Conservation (phyloP, 2,797 vertebrate genomes). For the Halcyon smyrnensis region DNA sequence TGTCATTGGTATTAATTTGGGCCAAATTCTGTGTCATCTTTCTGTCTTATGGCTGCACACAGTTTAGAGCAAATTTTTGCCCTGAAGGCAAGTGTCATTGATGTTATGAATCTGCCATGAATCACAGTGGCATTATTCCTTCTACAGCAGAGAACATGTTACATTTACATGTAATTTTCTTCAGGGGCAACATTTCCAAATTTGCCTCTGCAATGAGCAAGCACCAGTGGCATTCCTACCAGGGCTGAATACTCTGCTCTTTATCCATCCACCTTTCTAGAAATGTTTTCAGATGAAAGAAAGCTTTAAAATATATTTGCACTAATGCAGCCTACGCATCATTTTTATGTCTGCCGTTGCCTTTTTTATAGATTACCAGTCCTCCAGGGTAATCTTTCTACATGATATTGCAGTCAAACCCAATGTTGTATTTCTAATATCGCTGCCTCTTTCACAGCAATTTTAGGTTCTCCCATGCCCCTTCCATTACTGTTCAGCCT, state of each 20-base stretch:
- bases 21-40: neutral
- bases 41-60: neutral
- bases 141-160: neutral
- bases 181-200: neutral
- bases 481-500: conserved; percentile 12
- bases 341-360: conserved; percentile 18
- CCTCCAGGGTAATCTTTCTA: conserved; percentile 22
- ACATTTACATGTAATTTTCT: neutral
- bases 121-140: neutral
- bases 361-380: conserved; percentile 30
- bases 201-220: neutral
- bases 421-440: conserved; percentile 8
- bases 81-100: neutral
- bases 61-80: neutral
- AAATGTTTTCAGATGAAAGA: neutral
- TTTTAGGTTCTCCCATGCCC: neutral
- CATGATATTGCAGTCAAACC: conserved; percentile 10
- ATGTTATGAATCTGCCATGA: neutral
- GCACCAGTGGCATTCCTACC: neutral
- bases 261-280: neutral
- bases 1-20: neutral
- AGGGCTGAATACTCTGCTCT: neutral
- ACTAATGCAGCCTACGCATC: neutral
- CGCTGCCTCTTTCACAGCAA: conserved; percentile 14
- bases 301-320: conserved; percentile 46